Evolutionary conservation across 1,140 invertebrate genomes (phyloP), one percentile per base, ranked within the genome.

Genomic region (Pseudomyrmex flavicornis): DNA sequence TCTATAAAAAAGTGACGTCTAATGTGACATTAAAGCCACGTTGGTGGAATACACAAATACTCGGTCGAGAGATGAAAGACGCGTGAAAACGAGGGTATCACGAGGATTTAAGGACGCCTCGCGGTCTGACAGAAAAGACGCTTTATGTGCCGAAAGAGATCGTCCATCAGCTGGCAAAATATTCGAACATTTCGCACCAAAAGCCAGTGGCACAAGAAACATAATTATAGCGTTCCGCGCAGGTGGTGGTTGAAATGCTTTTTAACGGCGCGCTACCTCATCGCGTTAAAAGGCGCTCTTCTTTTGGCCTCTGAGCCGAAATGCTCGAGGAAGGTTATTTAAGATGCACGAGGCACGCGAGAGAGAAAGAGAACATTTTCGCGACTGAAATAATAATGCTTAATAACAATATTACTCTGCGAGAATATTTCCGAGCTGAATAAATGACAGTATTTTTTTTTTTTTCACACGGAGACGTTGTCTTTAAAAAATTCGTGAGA

Each of bases 211-310:
- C 62, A 44, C 61, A 77, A 80, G 89, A 83, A 87, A 85, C 89
- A 89, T 91, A 91, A 91, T 91, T 91, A 87, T 62, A 88, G 86
- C 87, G 86, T 90, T 88, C 76, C 84, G 83, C 83, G 84, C 89
- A 91, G 89, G 90, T 91, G 89, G 88, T 90, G 89, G 89, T 83
- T 86, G 88, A 85, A 90, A 91, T 91, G 90, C 88, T 90, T 90
- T 91, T 90, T 84, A 88, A 3, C 83, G 70, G 79, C 12, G 48
- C 62, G 74, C 74, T 77, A 66, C 48, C 62, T 77, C 74, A 44
- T 77, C 62, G 74, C 74, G 62, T 68, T 68, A 68, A 77, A 76
- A 86, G 70, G 75, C 82, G 66, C 74, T 83, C 85, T 83, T 72
- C 85, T 86, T 88, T 83, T 48, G 63, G 46, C 17, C 48, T 17